A percentile compares a stretch with the other conserved stretches of the same genome.
Conservation (phyloP, 2,888 invertebrate genomes). For the Netelia melanura region DNA sequence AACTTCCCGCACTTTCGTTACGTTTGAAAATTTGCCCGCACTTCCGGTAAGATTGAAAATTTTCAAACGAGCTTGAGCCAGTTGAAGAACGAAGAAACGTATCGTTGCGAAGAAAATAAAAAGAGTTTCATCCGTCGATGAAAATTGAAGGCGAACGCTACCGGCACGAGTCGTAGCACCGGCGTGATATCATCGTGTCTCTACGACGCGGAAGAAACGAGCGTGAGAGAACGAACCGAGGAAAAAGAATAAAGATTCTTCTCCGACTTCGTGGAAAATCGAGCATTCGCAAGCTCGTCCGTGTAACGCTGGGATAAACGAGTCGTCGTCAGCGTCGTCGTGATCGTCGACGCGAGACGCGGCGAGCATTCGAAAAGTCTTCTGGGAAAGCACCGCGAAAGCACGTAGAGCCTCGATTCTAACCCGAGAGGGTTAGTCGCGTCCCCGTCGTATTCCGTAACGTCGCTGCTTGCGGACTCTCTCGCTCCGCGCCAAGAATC, state of each 20-base stretch:
- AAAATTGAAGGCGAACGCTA: constrained; percentile 17
- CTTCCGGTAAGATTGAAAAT: no score
- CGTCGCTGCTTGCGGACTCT: constrained; percentile 23
- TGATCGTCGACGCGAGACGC: constrained; percentile 38
- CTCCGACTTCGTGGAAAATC: constrained; percentile 61
- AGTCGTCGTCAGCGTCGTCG: constrained; percentile 29
- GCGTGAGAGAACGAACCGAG: constrained; percentile 11
- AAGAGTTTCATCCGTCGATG: constrained; percentile 16
- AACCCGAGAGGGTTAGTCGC: constrained; percentile 16
- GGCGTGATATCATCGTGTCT: constrained; percentile 2
- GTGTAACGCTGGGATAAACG: constrained; percentile 38
- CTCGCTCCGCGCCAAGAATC: constrained; percentile 47
- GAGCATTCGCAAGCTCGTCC: constrained; percentile 29
- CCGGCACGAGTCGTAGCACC: constrained; percentile 22
- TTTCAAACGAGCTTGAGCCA: no score
- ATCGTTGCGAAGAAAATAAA: no score
- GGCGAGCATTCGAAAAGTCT: constrained; percentile 43
- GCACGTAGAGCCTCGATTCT: background rate
- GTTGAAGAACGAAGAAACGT: no score
- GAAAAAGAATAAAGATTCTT: constrained; percentile 25
- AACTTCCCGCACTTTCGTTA: constrained; percentile 15
- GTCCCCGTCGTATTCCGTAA: constrained; percentile 38
- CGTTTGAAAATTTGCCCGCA: no score
- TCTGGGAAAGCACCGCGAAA: constrained; percentile 55
- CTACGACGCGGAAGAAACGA: constrained; percentile 6